Evolutionary conservation across 2,888 invertebrate species (phyloP), one percentile per base, ranked within the genome.

Genomic region (Thumatha senex): DNA sequence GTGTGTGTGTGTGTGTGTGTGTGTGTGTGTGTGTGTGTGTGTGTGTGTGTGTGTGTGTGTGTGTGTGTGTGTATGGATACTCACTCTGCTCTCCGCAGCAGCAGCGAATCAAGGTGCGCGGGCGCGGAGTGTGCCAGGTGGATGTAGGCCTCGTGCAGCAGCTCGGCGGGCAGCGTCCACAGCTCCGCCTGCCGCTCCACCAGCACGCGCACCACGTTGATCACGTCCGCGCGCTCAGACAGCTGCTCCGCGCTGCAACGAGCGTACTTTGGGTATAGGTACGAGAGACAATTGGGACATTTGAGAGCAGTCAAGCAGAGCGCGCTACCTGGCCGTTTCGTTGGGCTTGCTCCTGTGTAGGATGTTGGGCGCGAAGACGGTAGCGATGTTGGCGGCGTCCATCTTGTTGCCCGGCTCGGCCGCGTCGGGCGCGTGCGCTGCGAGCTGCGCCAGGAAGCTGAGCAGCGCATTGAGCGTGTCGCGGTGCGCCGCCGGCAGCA

Each of bases 361-460:
- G 70, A 98, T 96, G 74, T 98, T 98, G 0, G 98, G 98, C 1
- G 98, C 98, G 83, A 98, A 97, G 35, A 98, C 94, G 0, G 98
- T 98, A 0, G 98, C 98, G 58, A 98, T 89, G 83, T 98, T 98
- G 46, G 95, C 95, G 40, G 96, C 95, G 82, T 98, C 97, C 98
- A 98, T 98, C 92, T 96, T 97, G 89, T 98, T 98, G 1, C 98
- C 98, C 5, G 46, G 89, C 88, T 78, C 97, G 96, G 40, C 93
- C 93, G 40, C 7, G 79, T 97, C 97, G 40, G 93, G 93, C 40
- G 96, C 93, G 84, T 96, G 93, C 51, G 93, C 92, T 0, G 96
- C 95, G 29, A 98, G 95, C 63, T 94, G 94, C 30, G 95, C 93
- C 46, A 98, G 94, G 87, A 98, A 98, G 67, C 93, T 94, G 38